phyloP scores from a whole-genome alignment of 2,888 invertebrate genomes.

The Syrphus vitripennis region DNA sequence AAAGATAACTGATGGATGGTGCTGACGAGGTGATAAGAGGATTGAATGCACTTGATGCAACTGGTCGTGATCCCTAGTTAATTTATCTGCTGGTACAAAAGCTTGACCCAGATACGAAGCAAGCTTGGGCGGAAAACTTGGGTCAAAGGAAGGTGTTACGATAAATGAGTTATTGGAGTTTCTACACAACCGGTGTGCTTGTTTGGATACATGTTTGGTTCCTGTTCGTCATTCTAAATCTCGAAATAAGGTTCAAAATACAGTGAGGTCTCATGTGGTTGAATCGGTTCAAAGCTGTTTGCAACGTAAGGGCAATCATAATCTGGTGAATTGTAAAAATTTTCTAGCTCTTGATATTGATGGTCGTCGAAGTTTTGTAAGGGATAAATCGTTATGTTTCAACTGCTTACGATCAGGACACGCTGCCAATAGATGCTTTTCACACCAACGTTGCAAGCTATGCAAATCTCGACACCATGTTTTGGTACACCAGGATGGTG shows the following conservation, averaged over 20 bases:
- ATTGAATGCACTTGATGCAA: conserved; percentile 5
- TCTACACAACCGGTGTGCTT: conserved; percentile 18
- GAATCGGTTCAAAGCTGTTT: neutral
- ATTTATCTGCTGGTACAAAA: conserved; percentile 27
- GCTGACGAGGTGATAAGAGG: conserved; percentile 40
- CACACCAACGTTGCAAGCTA: neutral
- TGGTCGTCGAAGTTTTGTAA: conserved; percentile 8
- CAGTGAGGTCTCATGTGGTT: conserved; percentile 2
- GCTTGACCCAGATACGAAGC: conserved; percentile 16
- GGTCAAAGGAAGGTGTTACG: neutral
- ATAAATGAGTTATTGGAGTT: conserved; percentile 23
- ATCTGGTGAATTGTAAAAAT: neutral
- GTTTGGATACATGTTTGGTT: conserved; percentile 15
- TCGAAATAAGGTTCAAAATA: neutral
- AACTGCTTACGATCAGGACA: conserved; percentile 18
- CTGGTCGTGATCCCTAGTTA: conserved; percentile 37
- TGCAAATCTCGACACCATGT: conserved; percentile 12
- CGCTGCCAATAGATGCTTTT: neutral
- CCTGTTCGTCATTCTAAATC: neutral
- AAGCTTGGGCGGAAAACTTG: conserved; percentile 18
- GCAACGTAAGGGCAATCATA: conserved; percentile 13
- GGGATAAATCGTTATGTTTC: neutral
- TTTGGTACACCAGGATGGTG: neutral
- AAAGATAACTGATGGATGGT: conserved; percentile 44
- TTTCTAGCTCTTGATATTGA: conserved; percentile 1